phyloP scores from a whole-genome alignment of 2,113 vertebrate genomes.

The Rhea americana region DNA sequence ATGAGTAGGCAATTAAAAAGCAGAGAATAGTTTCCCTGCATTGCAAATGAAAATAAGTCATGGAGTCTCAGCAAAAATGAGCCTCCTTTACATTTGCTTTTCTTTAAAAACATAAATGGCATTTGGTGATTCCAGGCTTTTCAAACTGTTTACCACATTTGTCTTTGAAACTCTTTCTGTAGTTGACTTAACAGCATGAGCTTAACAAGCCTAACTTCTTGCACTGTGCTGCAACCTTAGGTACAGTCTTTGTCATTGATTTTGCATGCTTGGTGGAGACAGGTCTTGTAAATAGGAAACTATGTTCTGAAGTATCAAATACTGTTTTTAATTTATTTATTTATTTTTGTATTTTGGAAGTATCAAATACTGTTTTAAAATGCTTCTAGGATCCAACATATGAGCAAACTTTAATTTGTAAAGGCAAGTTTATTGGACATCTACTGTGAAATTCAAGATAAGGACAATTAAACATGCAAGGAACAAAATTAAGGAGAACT shows the following conservation, averaged over 20 bases:
- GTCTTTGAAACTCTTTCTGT: neutral
- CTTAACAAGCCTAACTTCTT: neutral
- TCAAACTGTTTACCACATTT: neutral
- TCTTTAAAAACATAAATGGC: neutral
- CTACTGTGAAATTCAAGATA: neutral
- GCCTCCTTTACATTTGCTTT: conserved; percentile 14
- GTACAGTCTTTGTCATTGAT: neutral
- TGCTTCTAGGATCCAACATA: neutral
- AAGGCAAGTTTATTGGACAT: neutral
- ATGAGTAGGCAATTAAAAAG: conserved; percentile 57
- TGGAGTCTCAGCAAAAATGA: neutral
- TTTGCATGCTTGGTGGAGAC: neutral
- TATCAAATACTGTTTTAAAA: neutral
- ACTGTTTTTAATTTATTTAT: neutral
- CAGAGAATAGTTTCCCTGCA: neutral
- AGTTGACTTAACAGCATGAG: neutral
- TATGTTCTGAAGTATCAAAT: neutral
- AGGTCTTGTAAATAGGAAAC: neutral
- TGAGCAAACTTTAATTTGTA: neutral
- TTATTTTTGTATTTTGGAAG: neutral
- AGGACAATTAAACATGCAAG: neutral
- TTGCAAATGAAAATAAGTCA: neutral
- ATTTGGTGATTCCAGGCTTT: conserved; percentile 24
- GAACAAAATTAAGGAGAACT: neutral
- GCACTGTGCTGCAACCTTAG: neutral